Percentiles rank a stretch among this genome's conserved stretches.
These are phyloP conservation scores for Microplitis mediator DNA, from an alignment of 1,140 invertebrate species.

Conservation along the genomic window DNA sequence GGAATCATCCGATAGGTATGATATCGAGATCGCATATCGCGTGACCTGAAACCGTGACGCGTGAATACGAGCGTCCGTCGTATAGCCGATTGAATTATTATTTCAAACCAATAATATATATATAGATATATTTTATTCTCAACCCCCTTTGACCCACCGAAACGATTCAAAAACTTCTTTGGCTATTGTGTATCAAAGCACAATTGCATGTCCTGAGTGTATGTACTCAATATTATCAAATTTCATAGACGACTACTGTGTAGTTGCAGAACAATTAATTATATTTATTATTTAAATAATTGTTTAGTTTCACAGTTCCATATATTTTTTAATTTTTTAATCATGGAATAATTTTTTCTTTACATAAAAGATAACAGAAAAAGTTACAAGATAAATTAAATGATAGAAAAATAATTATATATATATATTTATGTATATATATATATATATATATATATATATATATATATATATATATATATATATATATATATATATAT, in stretches of 20 bases:
- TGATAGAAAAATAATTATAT: too few relatives aligned
- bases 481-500: too few relatives aligned
- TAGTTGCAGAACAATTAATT: not conserved
- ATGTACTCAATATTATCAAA: not conserved
- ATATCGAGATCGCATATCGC: conserved; percentile 21
- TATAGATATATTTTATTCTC: too few relatives aligned
- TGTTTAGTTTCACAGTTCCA: not conserved
- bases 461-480: too few relatives aligned
- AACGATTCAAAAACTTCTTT: not conserved
- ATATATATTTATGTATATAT: too few relatives aligned
- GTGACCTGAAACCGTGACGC: conserved; percentile 12
- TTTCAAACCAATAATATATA: not conserved
- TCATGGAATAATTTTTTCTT: too few relatives aligned
- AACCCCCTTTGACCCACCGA: too few relatives aligned
- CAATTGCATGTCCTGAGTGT: not conserved
- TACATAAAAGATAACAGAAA: too few relatives aligned
- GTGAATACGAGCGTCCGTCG: conserved; percentile 1
- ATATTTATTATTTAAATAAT: not conserved
- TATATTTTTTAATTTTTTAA: too few relatives aligned
- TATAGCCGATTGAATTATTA: conserved; percentile 7
- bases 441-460: too few relatives aligned
- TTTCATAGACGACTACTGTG: not conserved
- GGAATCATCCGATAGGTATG: not conserved
- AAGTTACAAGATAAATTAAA: too few relatives aligned
- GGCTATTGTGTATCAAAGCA: not conserved